Evolutionary conservation across 2,797 vertebrate species (phyloP).

Genomic region (Silurus lanzhouensis): DNA sequence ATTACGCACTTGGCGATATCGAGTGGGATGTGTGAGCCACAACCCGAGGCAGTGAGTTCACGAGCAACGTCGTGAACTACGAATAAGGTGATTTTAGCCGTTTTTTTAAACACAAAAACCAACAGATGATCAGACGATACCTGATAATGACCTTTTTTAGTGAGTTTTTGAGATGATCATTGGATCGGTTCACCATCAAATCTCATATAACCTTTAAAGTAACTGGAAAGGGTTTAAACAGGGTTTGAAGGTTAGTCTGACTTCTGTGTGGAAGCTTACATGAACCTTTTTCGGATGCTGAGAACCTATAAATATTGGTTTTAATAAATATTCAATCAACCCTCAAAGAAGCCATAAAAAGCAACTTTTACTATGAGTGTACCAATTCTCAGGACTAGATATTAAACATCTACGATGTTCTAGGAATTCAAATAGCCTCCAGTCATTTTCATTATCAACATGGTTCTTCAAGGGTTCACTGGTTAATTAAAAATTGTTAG

Average conservation of each 20-base stretch:
- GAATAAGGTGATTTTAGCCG: neutral
- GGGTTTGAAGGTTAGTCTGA: no score
- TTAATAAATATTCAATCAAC: neutral
- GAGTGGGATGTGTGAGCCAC: neutral
- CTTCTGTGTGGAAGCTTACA: no score
- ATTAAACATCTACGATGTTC: neutral
- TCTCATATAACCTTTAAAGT: neutral
- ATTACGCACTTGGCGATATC: constrained; percentile 21
- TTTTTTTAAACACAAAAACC: neutral
- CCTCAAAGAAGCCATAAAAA: neutral
- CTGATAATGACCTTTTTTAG: neutral
- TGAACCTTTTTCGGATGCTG: no score
- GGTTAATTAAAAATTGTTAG: neutral
- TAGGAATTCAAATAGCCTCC: neutral
- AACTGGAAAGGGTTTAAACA: no score
- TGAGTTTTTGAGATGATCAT: neutral
- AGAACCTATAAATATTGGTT: no score
- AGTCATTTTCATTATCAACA: neutral
- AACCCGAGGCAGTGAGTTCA: neutral
- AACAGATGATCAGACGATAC: neutral
- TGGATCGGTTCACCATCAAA: neutral
- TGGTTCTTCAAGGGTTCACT: neutral
- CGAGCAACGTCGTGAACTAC: neutral
- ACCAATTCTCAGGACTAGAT: neutral
- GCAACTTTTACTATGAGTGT: neutral